Percentiles rank a stretch among this genome's conserved stretches.
Conservation (phyloP, 2,113 vertebrate species). For the Oriolus oriolus region DNA sequence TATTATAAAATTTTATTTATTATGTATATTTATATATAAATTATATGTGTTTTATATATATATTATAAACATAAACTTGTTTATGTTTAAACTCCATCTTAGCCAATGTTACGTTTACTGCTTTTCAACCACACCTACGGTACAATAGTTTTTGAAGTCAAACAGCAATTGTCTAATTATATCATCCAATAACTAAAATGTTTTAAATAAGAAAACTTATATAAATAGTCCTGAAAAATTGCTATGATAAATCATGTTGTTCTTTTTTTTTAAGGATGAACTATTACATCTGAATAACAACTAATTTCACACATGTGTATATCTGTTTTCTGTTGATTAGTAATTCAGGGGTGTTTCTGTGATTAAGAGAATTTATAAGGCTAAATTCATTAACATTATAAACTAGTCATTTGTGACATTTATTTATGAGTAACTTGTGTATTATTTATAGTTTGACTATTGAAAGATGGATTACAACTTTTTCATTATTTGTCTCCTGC, state of each 20-base stretch:
- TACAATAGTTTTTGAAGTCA: not conserved
- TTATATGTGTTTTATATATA: too few species aligned
- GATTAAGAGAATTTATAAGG: not conserved
- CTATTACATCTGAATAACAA: not conserved
- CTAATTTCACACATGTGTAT: not conserved
- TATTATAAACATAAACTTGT: not conserved
- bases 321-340: not conserved
- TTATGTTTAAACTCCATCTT: not conserved
- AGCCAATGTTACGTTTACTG: not conserved
- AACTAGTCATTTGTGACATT: not conserved
- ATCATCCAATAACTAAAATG: not conserved
- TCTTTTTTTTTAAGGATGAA: not conserved
- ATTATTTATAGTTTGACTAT: not conserved
- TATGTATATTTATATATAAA: too few species aligned
- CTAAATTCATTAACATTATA: not conserved
- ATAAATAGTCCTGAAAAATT: not conserved
- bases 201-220: not conserved
- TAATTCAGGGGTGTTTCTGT: not conserved
- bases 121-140: not conserved
- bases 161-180: not conserved
- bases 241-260: not conserved
- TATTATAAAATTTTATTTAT: too few species aligned
- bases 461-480: not conserved
- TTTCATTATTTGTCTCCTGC: not conserved
- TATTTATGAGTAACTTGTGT: not conserved